Conservation (phyloP, 2,888 invertebrate species). For the Machimus atricapillus region DNA sequence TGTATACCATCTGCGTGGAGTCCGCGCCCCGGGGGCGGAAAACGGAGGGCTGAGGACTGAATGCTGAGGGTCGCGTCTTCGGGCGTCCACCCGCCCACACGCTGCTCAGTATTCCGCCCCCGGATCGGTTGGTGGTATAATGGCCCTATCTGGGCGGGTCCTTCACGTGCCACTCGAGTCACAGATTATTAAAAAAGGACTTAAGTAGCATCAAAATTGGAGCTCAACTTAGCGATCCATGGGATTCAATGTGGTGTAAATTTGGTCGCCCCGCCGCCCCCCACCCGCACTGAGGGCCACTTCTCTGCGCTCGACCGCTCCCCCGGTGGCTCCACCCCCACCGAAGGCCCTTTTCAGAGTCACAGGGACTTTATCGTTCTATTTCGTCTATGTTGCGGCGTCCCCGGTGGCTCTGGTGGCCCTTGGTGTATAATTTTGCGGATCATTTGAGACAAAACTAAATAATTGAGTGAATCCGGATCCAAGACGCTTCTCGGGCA, state of each 20-base stretch:
- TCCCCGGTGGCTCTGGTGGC: not conserved
- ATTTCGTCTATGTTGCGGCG: not conserved
- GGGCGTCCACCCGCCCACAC: not conserved
- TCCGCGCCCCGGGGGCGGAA: not conserved
- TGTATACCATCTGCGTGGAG: conserved; percentile 11
- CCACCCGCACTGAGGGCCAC: not conserved
- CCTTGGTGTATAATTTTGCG: conserved; percentile 38
- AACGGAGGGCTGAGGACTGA: not conserved
- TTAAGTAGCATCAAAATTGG: conserved; percentile 50
- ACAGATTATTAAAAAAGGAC: conserved; percentile 49
- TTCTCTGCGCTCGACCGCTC: not conserved
- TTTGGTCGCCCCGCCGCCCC: conserved; percentile 42
- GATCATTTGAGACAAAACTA: conserved; percentile 39
- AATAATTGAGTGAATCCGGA: conserved; percentile 39
- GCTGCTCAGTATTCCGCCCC: conserved; percentile 26
- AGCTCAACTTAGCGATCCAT: conserved; percentile 50
- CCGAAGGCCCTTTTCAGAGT: not conserved
- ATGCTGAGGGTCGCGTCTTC: no score
- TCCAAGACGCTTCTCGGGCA: not conserved
- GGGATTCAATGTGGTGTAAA: conserved; percentile 51
- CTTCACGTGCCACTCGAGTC: conserved; percentile 40
- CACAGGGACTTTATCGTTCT: conserved; percentile 4
- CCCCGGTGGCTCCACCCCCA: not conserved
- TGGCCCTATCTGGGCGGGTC: not conserved
- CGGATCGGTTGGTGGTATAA: not conserved